Base-by-base conservation (phyloP, 1,140 invertebrate species). In the Helicoverpa armigera region DNA sequence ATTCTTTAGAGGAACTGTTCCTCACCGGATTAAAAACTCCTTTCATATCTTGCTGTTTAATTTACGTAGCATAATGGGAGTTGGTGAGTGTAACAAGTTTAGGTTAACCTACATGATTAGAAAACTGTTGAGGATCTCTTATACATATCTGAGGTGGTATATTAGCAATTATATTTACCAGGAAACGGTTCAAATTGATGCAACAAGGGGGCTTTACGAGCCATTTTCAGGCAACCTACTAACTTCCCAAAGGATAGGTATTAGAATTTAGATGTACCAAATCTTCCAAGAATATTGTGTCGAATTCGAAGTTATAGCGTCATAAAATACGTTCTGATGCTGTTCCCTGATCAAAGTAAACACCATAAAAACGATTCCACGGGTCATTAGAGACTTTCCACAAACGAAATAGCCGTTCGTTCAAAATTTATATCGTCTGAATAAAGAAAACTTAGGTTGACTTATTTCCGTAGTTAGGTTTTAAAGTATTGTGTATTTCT, bases 251-350 rank as follows among this genome's bases (percentile, higher is more conserved):
- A 7, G 3, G 35, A 35, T 35, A 35, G 7, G 29, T 61, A 61
- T 31, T 61, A 61, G n/a, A 18, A 16, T 13, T 18, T 61, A 61
- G 56, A 61, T 76, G 63, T 63, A 73, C 43, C 2, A 43, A 53
- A 60, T 69, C 51, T 56, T 78, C 75, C 7, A 99, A 96, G 60
- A 81, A 88, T 90, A 87, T 87, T 86, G 85, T 89, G 85, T 87
- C 85, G 86, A 88, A 89, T 89, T 87, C 82, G 50, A 87, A 87
- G 87, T 90, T 91, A 91, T 89, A 83, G 82, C 86, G 69, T 81
- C 82, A 90, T 92, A 90, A 91, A 93, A 85, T 85, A 86, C 83
- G 84, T 90, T 88, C 78, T 89, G 86, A 91, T 90, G 88, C 87
- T 91, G 79, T 89, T 87, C 82, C 91, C 84, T 88, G 89, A 92